Conservation (phyloP, 2,797 vertebrate genomes). For the Falco concolor region DNA sequence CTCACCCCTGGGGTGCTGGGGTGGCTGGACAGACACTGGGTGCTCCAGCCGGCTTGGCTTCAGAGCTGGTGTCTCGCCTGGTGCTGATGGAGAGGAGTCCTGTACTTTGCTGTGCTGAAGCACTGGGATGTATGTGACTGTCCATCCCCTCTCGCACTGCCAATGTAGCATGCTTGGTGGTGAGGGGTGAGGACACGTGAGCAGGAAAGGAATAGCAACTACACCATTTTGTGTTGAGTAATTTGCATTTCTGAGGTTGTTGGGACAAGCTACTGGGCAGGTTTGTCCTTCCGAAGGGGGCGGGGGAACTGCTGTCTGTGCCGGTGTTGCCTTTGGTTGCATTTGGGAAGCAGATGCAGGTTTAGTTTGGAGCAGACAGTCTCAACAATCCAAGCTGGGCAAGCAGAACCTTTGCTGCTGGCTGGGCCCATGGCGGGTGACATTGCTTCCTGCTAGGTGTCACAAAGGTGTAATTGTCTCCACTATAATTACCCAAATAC, state of each 20-base stretch:
- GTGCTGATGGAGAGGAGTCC: neutral
- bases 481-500: neutral
- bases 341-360: neutral
- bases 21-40: fast-evolving
- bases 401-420: neutral
- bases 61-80: fast-evolving
- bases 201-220: neutral
- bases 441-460: neutral
- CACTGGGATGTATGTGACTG: neutral
- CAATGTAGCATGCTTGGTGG: fast-evolving
- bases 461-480: neutral
- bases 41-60: neutral
- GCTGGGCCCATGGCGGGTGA: neutral
- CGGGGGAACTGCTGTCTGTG: fast-evolving
- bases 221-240: neutral
- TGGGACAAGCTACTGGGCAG: too few relatives aligned
- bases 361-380: neutral
- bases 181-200: neutral
- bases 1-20: fast-evolving
- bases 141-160: neutral
- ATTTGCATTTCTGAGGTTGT: neutral
- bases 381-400: fast-evolving
- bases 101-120: neutral
- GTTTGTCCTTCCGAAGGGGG: neutral
- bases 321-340: neutral